Conservation (phyloP, 2,113 vertebrate species). For the Odontophorus gujanensis region DNA sequence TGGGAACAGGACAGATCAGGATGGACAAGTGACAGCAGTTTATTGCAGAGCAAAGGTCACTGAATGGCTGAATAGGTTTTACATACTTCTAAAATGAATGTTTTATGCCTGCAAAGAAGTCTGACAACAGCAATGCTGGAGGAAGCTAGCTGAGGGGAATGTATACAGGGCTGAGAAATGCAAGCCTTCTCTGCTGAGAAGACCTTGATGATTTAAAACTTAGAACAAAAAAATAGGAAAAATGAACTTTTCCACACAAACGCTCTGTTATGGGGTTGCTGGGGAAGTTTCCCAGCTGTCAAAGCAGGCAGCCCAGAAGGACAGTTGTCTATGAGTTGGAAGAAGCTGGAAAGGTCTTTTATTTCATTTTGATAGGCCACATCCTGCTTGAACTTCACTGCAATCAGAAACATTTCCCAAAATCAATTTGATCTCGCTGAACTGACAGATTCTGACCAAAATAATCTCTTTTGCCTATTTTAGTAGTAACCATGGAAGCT, state of each 20-base stretch:
- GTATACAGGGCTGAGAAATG: not conserved
- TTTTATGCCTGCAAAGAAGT: not conserved
- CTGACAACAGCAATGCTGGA: not conserved
- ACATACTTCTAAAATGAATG: not conserved
- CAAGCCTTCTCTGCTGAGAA: not conserved
- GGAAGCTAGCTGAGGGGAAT: not conserved
- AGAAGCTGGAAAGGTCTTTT: not conserved
- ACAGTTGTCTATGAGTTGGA: not conserved
- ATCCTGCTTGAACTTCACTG: not conserved
- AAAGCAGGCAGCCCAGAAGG: not conserved
- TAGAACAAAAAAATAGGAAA: not conserved
- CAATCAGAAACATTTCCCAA: slow-evolving; percentile 33
- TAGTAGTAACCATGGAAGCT: slow-evolving; percentile 71
- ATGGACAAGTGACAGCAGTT: not conserved
- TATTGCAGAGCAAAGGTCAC: not conserved
- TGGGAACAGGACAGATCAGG: not conserved
- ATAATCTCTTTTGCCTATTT: slow-evolving; percentile 66
- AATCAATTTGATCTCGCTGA: slow-evolving; percentile 62
- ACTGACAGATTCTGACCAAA: slow-evolving; percentile 63
- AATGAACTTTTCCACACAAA: not conserved
- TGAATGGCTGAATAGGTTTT: not conserved
- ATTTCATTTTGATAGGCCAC: not conserved
- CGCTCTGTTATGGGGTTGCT: not conserved
- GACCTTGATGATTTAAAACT: not conserved
- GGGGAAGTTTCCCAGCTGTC: not conserved